Evolutionary conservation across 1,140 invertebrate species (phyloP).

Genomic region (Pseudomyrmex gracilis): DNA sequence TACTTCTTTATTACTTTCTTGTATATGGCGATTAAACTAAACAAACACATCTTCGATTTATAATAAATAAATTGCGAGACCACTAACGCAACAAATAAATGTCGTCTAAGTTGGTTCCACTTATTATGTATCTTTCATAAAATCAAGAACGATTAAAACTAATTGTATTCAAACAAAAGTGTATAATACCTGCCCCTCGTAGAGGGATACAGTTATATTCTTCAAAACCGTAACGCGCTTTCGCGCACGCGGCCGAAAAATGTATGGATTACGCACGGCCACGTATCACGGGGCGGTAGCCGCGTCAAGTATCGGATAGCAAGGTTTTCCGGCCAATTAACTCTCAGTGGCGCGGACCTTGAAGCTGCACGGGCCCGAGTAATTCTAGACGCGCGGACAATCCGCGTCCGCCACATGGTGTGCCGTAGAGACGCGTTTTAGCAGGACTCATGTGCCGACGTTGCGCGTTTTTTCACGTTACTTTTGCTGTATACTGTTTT

Average conservation of each 20-base stretch:
- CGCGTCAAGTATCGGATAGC: constrained; percentile 82
- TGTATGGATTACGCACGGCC: constrained; percentile 79
- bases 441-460: constrained; percentile 8
- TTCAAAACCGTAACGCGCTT: constrained; percentile 7
- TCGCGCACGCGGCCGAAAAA: constrained; percentile 61
- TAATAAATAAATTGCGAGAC: constrained; percentile 14
- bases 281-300: constrained; percentile 81
- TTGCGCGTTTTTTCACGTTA: constrained; percentile 9
- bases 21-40: constrained; percentile 34
- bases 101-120: background rate
- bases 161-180: too few relatives aligned
- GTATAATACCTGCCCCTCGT: background rate
- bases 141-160: too few relatives aligned
- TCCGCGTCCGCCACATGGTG: constrained; percentile 73
- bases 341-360: constrained; percentile 71
- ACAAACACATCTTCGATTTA: constrained; percentile 28
- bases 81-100: background rate
- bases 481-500: background rate
- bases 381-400: constrained; percentile 80
- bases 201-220: constrained; percentile 11
- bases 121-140: too few relatives aligned
- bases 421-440: constrained; percentile 20
- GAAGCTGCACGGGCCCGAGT: constrained; percentile 70
- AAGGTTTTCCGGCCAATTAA: constrained; percentile 85
- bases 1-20: constrained; percentile 30